Percentiles rank a stretch among this genome's conserved stretches.
Evolutionary conservation across 2,888 invertebrate species (phyloP).

Genomic region (Monoplex corrugatus): DNA sequence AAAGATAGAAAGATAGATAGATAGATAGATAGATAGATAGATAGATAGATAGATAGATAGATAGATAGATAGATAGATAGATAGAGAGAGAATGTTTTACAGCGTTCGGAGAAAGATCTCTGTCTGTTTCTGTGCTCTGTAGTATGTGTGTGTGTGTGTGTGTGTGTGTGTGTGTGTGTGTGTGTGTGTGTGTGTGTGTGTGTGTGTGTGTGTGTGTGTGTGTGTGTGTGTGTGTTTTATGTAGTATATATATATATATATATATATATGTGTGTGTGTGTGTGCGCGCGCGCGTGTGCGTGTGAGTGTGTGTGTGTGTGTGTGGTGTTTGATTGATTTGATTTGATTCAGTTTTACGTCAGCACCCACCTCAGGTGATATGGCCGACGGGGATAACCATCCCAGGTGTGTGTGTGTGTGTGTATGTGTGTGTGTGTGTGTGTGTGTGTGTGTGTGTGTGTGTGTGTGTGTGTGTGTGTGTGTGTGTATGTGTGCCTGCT

Average conservation of each 20-base stretch:
- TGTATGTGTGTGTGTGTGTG: background rate
- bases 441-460: background rate
- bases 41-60: background rate
- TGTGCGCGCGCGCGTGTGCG: background rate
- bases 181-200: background rate
- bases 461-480: background rate
- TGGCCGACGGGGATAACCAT: too few relatives aligned
- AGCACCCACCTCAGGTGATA: too few relatives aligned
- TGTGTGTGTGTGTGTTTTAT: background rate
- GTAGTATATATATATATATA: background rate
- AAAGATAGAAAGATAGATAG: background rate
- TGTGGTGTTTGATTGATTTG: background rate
- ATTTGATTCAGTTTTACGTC: too few relatives aligned
- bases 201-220: background rate
- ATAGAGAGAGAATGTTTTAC: background rate
- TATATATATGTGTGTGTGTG: background rate
- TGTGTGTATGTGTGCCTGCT: background rate
- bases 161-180: background rate
- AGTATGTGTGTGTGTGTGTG: background rate
- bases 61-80: background rate
- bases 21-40: background rate
- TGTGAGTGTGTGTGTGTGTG: constrained; percentile 1
- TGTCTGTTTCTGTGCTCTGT: background rate
- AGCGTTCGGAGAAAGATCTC: background rate
- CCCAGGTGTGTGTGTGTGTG: background rate